Evolutionary conservation across 2,113 vertebrate species (phyloP), one percentile per base, ranked within the genome.

Genomic region (Pica pica): DNA sequence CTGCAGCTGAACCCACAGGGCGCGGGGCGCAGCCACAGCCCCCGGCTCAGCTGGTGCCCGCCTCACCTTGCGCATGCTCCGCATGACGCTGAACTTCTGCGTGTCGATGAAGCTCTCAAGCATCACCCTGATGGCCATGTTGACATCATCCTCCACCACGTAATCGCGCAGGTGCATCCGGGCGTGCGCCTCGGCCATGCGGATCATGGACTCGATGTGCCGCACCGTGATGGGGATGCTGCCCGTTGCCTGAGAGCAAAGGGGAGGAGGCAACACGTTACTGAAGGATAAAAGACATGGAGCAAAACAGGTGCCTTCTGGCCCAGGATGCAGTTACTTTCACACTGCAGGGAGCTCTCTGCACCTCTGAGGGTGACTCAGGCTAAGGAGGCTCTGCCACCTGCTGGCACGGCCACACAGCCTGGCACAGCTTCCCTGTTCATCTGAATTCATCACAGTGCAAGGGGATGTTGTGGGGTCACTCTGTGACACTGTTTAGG

Each of bases 31-130:
- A 81, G 59, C 26, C 17, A 1, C 18, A 15, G 56, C 46, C 79
- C 28, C 30, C 0, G 0, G 50, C 59, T 8, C 44, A 14, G 65
- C 3, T 0, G 0, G 55, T 4, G 52, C 97, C 27, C 63, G 99
- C 99, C 99, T 99, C 99, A 99, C 99, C 99, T 99, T 99, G 77
- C 99, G 98, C 99, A 99, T 99, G 98, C 99, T 98, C 87, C 99
- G 98, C 99, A 99, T 99, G 83, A 99, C 98, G 0, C 99, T 99
- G 97, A 99, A 99, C 98, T 99, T 99, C 98, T 99, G 99, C 0
- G 99, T 99, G 97, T 99, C 99, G 2, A 99, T 99, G 97, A 99
- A 99, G 96, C 99, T 99, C 98, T 99, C 99, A 91, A 99, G 98
- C 99, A 99, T 99, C 68, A 99, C 99, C 4, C 99, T 97, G 97